phyloP scores from a whole-genome alignment of 2,797 vertebrate species.

The Lepilemur ruficaudatus region DNA sequence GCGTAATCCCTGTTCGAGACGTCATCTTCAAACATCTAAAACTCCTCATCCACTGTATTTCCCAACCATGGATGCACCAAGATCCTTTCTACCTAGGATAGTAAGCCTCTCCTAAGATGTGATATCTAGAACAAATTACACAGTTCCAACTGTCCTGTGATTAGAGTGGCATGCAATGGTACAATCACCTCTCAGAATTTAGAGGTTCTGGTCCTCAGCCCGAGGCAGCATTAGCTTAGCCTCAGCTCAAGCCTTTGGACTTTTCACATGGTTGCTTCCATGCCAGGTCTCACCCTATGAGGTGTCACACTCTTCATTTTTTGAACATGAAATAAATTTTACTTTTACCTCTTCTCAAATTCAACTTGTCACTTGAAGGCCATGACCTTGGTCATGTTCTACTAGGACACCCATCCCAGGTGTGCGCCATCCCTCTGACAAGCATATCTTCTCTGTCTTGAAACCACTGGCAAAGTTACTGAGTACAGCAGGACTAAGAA shows the following conservation, averaged over 20 bases:
- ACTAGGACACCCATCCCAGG: too few species aligned
- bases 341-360: not conserved
- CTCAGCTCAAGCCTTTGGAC: not conserved
- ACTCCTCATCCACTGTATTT: not conserved
- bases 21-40: not conserved
- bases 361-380: not conserved
- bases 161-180: not conserved
- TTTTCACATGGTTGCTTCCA: too few species aligned
- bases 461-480: not conserved
- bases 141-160: too few species aligned
- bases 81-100: not conserved
- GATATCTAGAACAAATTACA: not conserved
- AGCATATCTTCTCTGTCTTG: not conserved
- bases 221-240: not conserved
- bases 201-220: not conserved
- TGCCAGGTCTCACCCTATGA: not conserved
- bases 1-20: too few species aligned
- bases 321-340: not conserved
- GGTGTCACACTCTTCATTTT: not conserved
- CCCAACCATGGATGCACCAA: not conserved
- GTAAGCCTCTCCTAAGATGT: not conserved
- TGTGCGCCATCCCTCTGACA: not conserved
- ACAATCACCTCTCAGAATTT: not conserved
- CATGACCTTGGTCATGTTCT: not conserved
- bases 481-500: not conserved